Base-by-base conservation (phyloP, 1,140 invertebrate genomes). In the Drosophila bocki region DNA sequence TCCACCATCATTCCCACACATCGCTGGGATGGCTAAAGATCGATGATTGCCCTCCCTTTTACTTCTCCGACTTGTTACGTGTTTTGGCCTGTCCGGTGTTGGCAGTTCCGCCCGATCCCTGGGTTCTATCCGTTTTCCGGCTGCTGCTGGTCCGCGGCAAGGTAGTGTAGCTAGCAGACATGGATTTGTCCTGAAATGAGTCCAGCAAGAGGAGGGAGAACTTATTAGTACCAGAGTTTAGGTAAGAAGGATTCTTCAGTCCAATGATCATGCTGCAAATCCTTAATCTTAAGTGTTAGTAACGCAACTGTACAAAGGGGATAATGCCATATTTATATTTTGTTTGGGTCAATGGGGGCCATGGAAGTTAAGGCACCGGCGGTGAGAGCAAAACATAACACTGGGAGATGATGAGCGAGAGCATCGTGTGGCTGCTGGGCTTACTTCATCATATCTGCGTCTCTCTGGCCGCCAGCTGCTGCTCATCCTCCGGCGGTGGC, bases 111-210 rank as follows among this genome's bases (percentile, higher is more conserved):
- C 44, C 59, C 47, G 60, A 56, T 56, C 53, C 53, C 59, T 76
- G 85, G 35, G 70, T 47, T 69, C 81, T 90, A 0, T 90, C 86
- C 39, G 86, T 44, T 51, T 77, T 87, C 69, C 54, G 93, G 79
- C 81, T 95, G 94, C 81, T 95, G 94, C 92, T 94, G 26, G 76
- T 94, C 77, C 93, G 94, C 42, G 94, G 94, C 53, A 95, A 82
- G 17, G 94, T 95, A 45, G 94, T 94, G 78, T 94, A 95, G 72
- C 91, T 94, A 58, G 94, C 71, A 51, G 92, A 92, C 79, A 93
- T 92, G 48, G 68, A 93, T 82, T 94, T 94, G 93, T 95, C 91
- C 71, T 94, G 93, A 3, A 91, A 90, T 12, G 35, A 44, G 3
- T 42, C 3, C 41, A 59, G 12, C 9, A 13, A 44, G 17, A 60